Conservation (phyloP, 2,888 invertebrate species). For the Nymphalis c-album region DNA sequence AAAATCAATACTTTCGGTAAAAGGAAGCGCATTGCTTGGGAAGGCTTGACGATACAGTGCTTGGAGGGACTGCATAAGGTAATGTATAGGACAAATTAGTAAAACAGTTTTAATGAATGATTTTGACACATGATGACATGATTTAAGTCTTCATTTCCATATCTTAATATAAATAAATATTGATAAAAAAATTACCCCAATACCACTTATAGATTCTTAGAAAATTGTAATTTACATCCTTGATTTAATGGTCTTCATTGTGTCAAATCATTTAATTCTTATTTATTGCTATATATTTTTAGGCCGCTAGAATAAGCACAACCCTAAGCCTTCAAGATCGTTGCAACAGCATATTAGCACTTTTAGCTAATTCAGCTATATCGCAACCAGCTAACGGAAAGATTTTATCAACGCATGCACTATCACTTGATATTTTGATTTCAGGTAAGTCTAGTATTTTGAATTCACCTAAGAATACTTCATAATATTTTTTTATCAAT, state of each 20-base stretch:
- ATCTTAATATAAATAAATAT: no score
- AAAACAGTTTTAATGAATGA: no score
- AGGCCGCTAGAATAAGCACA: constrained; percentile 95
- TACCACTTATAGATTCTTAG: no score
- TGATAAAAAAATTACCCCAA: no score
- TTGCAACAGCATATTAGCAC: constrained; percentile 93
- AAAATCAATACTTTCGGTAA: constrained; percentile 75
- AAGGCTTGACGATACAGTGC: constrained; percentile 91
- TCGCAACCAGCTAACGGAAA: constrained; percentile 88
- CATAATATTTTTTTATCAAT: no score
- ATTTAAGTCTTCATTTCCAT: no score
- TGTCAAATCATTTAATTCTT: not conserved
- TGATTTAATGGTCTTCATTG: no score
- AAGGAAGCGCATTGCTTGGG: constrained; percentile 76
- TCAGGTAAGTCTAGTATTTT: constrained; percentile 71
- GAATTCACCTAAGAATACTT: not conserved
- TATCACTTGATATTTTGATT: constrained; percentile 95
- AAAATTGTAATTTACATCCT: no score
- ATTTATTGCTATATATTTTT: constrained; percentile 34
- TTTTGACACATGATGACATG: no score
- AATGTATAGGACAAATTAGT: constrained; percentile 24
- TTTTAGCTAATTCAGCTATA: constrained; percentile 94
- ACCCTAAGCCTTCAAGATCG: constrained; percentile 92
- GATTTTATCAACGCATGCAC: constrained; percentile 92
- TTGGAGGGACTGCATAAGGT: constrained; percentile 94